Base-by-base conservation (phyloP, 1,140 invertebrate species). In the Ditylenchus dipsaci region DNA sequence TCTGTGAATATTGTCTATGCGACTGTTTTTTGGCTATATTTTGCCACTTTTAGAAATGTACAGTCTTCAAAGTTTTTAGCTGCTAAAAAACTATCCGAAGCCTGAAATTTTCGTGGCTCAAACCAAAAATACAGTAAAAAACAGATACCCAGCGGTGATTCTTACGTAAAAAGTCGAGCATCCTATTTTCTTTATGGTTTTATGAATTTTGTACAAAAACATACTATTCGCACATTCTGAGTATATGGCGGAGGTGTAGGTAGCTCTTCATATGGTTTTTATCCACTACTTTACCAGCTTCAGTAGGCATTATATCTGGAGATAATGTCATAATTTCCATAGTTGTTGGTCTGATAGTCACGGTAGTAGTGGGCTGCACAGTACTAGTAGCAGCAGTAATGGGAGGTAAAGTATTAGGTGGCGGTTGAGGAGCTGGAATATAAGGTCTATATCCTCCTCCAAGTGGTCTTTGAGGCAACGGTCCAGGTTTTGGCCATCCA, bases 241-340 rank as follows among this genome's bases (percentile, higher is more conserved):
- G 70, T 73, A 17, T 71, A 73, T 0, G 69, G 68, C 15, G 70
- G 53, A 19, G 68, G 68, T 9, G 69, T 71, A 42, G 69, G 70
- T 68, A 70, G 29, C 15, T 7, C 3, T 17, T 26, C 49, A 53
- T 53, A 53, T 21, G 49, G 49, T 15, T 21, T 21, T 19, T 19
- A 3, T 19, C 49, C n/a, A 21, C n/a, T 26, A 26, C 23, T 5
- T 17, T 26, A 26, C 15, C 15, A 17, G 3, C 15, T 49, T 71
- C 68, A 43, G 63, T 65, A 49, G 65, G 8, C 19, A 30, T 19
- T 7, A 27, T 9, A 56, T 30, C n/a, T 1, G 43, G 29, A 45
- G 60, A 30, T 21, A 47, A 60, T 9, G 60, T 29, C 38, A 27
- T 19, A 21, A 38, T 64, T 15, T 45, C 38, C 33, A 42, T 57